A percentile compares a stretch with the other conserved stretches of the same genome.
Conservation (phyloP, 2,113 vertebrate genomes). For the Eleginops maclovinus region DNA sequence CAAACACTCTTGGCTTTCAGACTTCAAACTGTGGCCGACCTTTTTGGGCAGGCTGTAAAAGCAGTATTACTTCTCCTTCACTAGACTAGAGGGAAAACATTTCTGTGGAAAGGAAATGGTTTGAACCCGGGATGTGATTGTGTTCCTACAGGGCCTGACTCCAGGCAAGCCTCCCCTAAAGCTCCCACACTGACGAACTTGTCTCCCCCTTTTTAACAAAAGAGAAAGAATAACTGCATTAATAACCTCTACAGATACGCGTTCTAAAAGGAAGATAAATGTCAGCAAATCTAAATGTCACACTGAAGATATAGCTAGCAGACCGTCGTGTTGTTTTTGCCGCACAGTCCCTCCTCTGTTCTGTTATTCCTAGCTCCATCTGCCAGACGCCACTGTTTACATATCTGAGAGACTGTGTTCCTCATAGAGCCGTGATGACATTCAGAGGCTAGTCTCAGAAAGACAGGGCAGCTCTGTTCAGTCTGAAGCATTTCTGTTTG, state of each 20-base stretch:
- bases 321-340: no score
- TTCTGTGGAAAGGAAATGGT: slow-evolving; percentile 56
- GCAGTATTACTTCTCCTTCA: slow-evolving; percentile 39
- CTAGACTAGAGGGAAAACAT: slow-evolving; percentile 45
- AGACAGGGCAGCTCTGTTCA: background rate
- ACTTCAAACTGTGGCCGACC: slow-evolving; percentile 35
- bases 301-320: background rate
- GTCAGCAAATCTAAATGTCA: slow-evolving; percentile 4
- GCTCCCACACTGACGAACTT: slow-evolving; percentile 2
- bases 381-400: slow-evolving; percentile 44
- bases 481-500: background rate
- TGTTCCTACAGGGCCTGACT: slow-evolving; percentile 34
- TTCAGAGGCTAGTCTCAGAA: background rate
- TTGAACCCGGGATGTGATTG: slow-evolving; percentile 43
- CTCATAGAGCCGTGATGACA: slow-evolving; percentile 51
- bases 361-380: slow-evolving; percentile 34
- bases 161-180: slow-evolving; percentile 23
- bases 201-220: background rate
- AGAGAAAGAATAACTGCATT: background rate
- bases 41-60: slow-evolving; percentile 39
- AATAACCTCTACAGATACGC: background rate
- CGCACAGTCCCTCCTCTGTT: background rate
- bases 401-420: slow-evolving; percentile 47
- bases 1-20: slow-evolving; percentile 37
- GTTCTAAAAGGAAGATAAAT: slow-evolving; percentile 10